These are phyloP conservation scores for Laticauda laticaudata DNA, from an alignment of 2,113 vertebrate species.

Conservation along the genomic window DNA sequence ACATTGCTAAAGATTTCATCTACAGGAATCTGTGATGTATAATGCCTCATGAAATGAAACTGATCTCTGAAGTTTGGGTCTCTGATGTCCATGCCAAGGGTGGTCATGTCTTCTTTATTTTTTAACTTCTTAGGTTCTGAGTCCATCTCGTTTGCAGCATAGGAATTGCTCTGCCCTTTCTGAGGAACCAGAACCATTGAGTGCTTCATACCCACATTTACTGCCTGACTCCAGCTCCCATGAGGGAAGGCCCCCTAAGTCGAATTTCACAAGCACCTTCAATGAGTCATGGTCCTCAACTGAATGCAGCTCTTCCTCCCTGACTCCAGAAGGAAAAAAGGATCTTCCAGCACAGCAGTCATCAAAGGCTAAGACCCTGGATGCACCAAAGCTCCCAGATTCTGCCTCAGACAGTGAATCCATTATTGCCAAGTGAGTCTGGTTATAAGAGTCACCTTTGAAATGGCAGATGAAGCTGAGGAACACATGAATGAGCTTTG, in stretches of 20 bases:
- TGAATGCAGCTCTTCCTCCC: constrained; percentile 52
- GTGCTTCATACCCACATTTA: constrained; percentile 20
- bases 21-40: background rate
- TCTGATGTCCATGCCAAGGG: background rate
- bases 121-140: constrained; percentile 61
- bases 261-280: constrained; percentile 57
- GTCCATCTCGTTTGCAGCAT: constrained; percentile 50
- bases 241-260: constrained; percentile 8
- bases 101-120: background rate
- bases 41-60: background rate
- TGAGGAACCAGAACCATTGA: background rate
- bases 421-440: constrained; percentile 76
- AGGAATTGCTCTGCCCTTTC: constrained; percentile 20
- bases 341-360: background rate
- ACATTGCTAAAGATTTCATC: background rate
- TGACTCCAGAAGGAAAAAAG: constrained; percentile 33
- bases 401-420: constrained; percentile 62
- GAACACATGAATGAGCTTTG: background rate
- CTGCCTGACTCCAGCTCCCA: constrained; percentile 14
- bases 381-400: constrained; percentile 10
- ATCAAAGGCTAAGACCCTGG: constrained; percentile 17
- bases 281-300: constrained; percentile 76
- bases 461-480: background rate
- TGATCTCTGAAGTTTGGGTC: background rate
- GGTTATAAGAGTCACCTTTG: background rate